Conservation (phyloP, 2,113 vertebrate genomes). For the Cololabis saira region DNA sequence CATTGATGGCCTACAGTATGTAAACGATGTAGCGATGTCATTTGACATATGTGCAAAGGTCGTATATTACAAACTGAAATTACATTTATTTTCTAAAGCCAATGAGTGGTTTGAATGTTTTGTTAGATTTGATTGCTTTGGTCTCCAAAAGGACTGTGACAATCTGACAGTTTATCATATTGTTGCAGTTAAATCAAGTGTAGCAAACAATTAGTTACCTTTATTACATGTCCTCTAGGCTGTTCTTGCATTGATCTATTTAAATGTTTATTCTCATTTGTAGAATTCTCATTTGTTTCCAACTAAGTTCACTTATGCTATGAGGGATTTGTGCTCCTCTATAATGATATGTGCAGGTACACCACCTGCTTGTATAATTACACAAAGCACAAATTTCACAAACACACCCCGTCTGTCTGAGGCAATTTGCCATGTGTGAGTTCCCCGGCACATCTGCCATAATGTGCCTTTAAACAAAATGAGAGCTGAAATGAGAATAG, state of each 20-base stretch:
- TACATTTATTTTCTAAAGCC: not conserved
- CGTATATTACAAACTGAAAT: not conserved
- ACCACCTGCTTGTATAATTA: too few species aligned
- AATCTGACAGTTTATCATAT: constrained; percentile 9
- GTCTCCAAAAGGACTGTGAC: constrained; percentile 11
- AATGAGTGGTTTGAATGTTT: constrained; percentile 6
- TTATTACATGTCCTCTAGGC: constrained; percentile 32
- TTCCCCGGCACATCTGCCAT: too few species aligned
- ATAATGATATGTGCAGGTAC: too few species aligned
- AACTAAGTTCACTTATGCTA: too few species aligned
- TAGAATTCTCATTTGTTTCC: too few species aligned
- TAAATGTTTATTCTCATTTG: constrained; percentile 15
- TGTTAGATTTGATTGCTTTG: constrained; percentile 20
- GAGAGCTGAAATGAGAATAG: constrained; percentile 13
- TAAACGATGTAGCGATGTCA: constrained; percentile 1
- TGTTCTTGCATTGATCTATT: constrained; percentile 39
- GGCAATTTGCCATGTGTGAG: too few species aligned
- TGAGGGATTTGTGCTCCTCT: too few species aligned
- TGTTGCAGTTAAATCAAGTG: constrained; percentile 12
- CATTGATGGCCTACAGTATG: not conserved
- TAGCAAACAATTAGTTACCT: constrained; percentile 24
- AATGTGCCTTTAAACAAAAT: too few species aligned
- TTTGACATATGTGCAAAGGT: constrained; percentile 7
- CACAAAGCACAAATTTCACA: too few species aligned
- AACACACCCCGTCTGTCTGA: too few species aligned